These are phyloP conservation scores for Hippocampus barbouri DNA, from an alignment of 2,113 vertebrate genomes.

Conservation along the genomic window DNA sequence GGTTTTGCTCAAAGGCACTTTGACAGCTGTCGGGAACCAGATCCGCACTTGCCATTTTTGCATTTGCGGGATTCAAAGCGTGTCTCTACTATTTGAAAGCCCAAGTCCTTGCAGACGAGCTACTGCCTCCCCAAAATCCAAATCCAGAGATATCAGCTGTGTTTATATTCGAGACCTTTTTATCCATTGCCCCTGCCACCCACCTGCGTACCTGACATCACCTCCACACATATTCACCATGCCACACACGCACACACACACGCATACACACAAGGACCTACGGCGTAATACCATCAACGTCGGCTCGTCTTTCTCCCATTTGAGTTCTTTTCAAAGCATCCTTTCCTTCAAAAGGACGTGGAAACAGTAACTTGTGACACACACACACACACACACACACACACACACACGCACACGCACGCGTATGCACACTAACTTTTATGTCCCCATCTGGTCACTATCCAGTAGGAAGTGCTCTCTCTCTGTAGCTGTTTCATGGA, in stretches of 20 bases:
- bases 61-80: neutral
- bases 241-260: slow-evolving; percentile 24
- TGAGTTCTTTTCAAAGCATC: slow-evolving; percentile 54
- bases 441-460: slow-evolving; percentile 66
- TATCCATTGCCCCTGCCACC: slow-evolving; percentile 51
- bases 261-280: slow-evolving; percentile 21
- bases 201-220: slow-evolving; percentile 64
- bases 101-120: neutral
- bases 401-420: slow-evolving; percentile 23
- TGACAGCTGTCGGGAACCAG: neutral
- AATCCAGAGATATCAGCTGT: slow-evolving; percentile 56
- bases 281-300: slow-evolving; percentile 18
- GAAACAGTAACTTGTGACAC: slow-evolving; percentile 38
- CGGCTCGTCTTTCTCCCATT: slow-evolving; percentile 36
- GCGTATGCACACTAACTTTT: slow-evolving; percentile 29
- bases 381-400: slow-evolving; percentile 24
- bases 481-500: slow-evolving; percentile 56
- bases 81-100: neutral
- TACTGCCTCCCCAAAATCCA: neutral
- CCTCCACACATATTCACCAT: slow-evolving; percentile 26
- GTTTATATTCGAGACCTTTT: slow-evolving; percentile 59
- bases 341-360: slow-evolving; percentile 48
- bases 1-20: neutral
- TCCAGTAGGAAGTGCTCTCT: slow-evolving; percentile 41
- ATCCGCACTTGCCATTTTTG: neutral